Evolutionary conservation across 2,888 invertebrate genomes (phyloP).

Genomic region (Ochropacha duplaris): DNA sequence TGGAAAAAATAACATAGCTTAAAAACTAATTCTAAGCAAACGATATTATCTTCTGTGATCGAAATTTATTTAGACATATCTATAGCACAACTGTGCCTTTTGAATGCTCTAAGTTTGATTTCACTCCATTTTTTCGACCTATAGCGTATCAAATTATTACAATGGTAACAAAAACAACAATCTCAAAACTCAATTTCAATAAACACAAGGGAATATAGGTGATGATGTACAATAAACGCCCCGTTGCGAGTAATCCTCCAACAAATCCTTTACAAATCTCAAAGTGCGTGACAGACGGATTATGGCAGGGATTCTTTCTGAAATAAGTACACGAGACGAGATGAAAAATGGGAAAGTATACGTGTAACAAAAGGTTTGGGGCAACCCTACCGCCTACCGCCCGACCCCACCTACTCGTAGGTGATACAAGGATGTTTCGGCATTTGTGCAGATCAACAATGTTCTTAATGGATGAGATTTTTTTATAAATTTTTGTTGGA

Average conservation of each 20-base stretch:
- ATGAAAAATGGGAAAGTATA: conserved; percentile 47
- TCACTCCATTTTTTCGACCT: too few species aligned
- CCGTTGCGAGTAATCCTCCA: conserved; percentile 7
- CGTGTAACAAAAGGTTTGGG: conserved; percentile 36
- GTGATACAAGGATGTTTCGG: conserved; percentile 22
- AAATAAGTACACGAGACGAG: conserved; percentile 20
- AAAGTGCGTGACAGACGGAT: conserved; percentile 31
- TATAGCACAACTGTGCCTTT: too few species aligned
- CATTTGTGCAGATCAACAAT: background rate
- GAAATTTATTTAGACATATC: too few species aligned
- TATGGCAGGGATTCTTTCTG: conserved; percentile 29
- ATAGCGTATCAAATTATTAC: too few species aligned
- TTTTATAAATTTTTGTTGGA: background rate
- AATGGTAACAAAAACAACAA: background rate
- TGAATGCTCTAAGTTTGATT: too few species aligned
- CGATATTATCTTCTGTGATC: too few species aligned
- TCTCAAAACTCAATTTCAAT: background rate
- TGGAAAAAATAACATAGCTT: too few species aligned
- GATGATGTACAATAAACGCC: conserved; percentile 5
- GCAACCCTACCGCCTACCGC: conserved; percentile 37
- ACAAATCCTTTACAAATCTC: conserved; percentile 27
- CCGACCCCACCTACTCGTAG: conserved; percentile 19
- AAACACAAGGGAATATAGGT: background rate
- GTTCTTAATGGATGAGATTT: background rate
- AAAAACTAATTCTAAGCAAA: too few species aligned